Conservation (phyloP, 1,140 invertebrate species). For the Pachypsylla venusta region DNA sequence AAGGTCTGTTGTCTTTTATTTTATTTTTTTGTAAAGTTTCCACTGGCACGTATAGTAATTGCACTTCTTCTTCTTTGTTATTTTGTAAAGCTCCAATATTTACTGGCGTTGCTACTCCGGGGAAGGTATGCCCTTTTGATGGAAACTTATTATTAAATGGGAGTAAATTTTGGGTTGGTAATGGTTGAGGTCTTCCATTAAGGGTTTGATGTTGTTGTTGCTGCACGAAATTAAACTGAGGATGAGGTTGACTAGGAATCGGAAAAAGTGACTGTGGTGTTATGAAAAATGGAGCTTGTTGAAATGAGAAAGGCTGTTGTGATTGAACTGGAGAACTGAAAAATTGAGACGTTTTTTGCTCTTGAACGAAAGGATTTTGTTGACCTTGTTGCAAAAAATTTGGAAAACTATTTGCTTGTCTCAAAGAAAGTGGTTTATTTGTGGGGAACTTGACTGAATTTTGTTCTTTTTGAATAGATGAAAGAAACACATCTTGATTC, state of each 20-base stretch:
- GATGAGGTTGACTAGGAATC: neutral
- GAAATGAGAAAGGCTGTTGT: neutral
- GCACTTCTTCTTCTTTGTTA: slow-evolving; percentile 46
- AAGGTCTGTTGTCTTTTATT: neutral
- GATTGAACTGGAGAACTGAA: neutral
- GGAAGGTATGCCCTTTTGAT: neutral
- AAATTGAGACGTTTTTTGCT: slow-evolving; percentile 10
- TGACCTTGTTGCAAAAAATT: neutral
- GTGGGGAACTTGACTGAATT: neutral
- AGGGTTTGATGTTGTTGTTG: neutral
- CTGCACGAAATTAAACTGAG: slow-evolving; percentile 12
- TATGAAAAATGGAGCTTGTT: slow-evolving; percentile 4
- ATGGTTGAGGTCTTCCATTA: neutral
- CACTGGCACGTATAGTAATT: slow-evolving; percentile 60
- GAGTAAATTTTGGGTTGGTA: neutral
- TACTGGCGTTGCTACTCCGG: slow-evolving; percentile 2
- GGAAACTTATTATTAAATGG: neutral
- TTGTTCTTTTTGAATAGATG: slow-evolving; percentile 5
- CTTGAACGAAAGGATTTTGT: neutral
- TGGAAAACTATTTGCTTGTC: neutral
- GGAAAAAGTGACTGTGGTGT: neutral
- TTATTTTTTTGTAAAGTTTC: slow-evolving; percentile 43
- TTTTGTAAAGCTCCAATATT: neutral
- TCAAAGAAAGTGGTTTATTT: slow-evolving; percentile 6
- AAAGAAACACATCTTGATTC: neutral